Conservation (phyloP, 2,113 vertebrate species). For the Labeo catla region DNA sequence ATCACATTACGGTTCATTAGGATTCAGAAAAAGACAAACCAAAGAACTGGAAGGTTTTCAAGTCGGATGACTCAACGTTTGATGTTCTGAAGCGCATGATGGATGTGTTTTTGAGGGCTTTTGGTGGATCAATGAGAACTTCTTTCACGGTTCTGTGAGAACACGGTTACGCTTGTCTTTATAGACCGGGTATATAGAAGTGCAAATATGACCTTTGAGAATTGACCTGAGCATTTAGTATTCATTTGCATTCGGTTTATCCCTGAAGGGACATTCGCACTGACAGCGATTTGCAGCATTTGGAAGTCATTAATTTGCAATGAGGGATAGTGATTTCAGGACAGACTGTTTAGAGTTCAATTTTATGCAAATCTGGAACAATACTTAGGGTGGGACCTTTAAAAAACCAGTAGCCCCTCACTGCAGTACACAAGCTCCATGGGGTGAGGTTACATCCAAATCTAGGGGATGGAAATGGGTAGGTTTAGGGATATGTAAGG, state of each 20-base stretch:
- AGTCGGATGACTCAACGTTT: constrained; percentile 10
- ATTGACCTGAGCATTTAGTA: neutral
- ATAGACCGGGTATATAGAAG: neutral
- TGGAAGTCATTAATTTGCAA: constrained; percentile 10
- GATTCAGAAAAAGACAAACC: constrained; percentile 34
- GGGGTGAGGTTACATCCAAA: no score
- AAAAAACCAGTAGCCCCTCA: neutral
- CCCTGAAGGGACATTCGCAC: constrained; percentile 7
- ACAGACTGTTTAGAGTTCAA: neutral
- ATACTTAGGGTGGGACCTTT: neutral
- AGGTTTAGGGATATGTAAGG: no score
- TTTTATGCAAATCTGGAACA: neutral
- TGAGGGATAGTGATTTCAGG: neutral
- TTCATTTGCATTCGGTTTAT: neutral
- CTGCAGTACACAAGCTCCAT: no score
- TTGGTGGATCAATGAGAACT: constrained; percentile 12
- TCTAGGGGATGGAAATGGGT: no score
- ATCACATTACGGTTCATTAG: constrained; percentile 15
- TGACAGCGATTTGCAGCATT: constrained; percentile 12
- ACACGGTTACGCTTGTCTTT: neutral
- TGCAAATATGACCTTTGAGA: constrained; percentile 7
- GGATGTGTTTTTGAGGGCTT: constrained; percentile 23
- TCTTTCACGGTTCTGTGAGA: constrained; percentile 29
- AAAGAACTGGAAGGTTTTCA: constrained; percentile 29
- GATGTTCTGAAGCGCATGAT: constrained; percentile 4